Evolutionary conservation across 2,113 vertebrate species (phyloP).

Genomic region (Aldabrachelys gigantea): DNA sequence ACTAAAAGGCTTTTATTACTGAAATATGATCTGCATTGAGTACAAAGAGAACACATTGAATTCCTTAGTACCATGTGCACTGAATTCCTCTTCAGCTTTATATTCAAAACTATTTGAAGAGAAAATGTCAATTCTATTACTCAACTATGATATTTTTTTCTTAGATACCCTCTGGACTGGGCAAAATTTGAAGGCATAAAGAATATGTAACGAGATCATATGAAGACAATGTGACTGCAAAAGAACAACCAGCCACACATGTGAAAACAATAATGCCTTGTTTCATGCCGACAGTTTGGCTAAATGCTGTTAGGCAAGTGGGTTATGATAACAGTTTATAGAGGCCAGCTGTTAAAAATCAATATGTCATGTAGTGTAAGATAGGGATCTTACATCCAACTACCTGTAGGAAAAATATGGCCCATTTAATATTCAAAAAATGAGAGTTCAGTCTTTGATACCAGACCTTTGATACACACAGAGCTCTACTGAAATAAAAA

Average conservation of each 20-base stretch:
- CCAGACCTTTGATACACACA: background rate
- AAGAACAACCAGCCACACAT: background rate
- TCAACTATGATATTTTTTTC: background rate
- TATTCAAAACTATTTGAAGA: background rate
- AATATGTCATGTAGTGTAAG: background rate
- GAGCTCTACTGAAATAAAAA: background rate
- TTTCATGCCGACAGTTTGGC: background rate
- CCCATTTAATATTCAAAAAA: background rate
- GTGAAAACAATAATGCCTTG: background rate
- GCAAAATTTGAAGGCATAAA: background rate
- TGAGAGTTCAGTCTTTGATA: background rate
- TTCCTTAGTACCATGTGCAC: background rate
- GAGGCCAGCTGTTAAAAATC: background rate
- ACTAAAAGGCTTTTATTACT: background rate
- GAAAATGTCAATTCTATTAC: background rate
- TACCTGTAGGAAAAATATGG: background rate
- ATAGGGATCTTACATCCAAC: background rate
- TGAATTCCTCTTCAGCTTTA: background rate
- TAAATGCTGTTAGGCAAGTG: background rate
- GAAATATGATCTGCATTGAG: background rate
- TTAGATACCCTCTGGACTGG: background rate
- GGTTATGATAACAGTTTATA: accelerated
- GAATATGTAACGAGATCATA: background rate
- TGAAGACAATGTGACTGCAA: background rate
- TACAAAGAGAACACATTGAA: background rate